Evolutionary conservation across 2,888 invertebrate species (phyloP).

Genomic region (Mongoloraphidia duomilia): DNA sequence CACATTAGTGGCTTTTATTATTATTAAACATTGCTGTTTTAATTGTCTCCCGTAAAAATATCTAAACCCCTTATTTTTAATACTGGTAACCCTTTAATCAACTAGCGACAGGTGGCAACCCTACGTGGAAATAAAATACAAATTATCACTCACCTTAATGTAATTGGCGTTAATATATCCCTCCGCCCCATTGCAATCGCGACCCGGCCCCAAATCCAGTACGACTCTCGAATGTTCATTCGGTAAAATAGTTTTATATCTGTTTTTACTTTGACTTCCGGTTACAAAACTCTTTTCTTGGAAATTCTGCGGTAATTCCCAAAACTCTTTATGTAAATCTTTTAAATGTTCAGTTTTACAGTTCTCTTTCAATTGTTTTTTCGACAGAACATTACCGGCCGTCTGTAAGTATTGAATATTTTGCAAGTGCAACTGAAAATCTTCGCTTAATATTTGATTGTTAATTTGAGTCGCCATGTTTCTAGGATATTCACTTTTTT

Average conservation of each 20-base stretch:
- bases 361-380: conserved; percentile 39
- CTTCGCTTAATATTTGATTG: conserved; percentile 39
- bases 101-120: no score
- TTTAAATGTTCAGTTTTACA: conserved; percentile 19
- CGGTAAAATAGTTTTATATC: conserved; percentile 79
- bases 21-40: no score
- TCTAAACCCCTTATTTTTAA: no score
- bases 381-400: conserved; percentile 45
- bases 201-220: conserved; percentile 37
- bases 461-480: conserved; percentile 3
- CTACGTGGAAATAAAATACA: not conserved
- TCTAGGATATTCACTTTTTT: conserved; percentile 5
- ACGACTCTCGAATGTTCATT: conserved; percentile 78
- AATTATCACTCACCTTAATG: conserved; percentile 48
- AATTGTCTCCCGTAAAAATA: no score
- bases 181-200: conserved; percentile 34
- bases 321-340: conserved; percentile 70
- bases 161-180: conserved; percentile 91
- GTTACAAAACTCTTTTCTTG: conserved; percentile 81
- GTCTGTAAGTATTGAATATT: conserved; percentile 60
- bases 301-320: conserved; percentile 86
- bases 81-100: no score
- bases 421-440: conserved; percentile 54
- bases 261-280: conserved; percentile 78
- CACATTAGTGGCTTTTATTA: no score